Evolutionary conservation across 2,888 invertebrate genomes (phyloP).

Genomic region (Sturmia bella): DNA sequence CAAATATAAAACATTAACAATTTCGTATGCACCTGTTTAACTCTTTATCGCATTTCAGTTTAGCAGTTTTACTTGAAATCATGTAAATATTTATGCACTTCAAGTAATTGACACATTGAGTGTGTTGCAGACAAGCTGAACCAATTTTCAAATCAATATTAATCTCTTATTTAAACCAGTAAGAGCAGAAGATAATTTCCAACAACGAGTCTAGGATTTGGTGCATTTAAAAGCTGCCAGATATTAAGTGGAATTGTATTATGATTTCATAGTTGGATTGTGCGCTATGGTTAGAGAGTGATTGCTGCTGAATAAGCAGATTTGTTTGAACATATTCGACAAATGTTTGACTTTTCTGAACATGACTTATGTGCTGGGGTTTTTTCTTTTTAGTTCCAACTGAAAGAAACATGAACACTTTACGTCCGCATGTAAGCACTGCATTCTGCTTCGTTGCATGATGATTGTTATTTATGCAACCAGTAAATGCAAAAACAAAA

Average conservation of each 20-base stretch:
- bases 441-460: constrained; percentile 34
- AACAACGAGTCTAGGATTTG: neutral
- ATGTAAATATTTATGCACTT: neutral
- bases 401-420: neutral
- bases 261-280: neutral
- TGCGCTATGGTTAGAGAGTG: too few relatives aligned
- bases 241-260: constrained; percentile 2
- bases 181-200: neutral
- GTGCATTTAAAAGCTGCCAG: neutral
- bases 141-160: constrained; percentile 31
- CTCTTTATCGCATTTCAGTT: constrained; percentile 1
- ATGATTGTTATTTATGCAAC: constrained; percentile 29
- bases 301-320: neutral
- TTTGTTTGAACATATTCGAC: neutral
- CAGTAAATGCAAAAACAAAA: constrained; percentile 7
- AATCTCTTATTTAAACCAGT: neutral
- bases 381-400: neutral
- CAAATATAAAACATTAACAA: neutral
- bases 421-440: constrained; percentile 4
- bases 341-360: neutral
- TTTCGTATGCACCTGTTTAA: constrained; percentile 4
- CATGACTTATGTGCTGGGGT: too few relatives aligned
- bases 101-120: constrained; percentile 16
- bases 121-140: constrained; percentile 21
- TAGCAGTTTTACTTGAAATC: constrained; percentile 2